A percentile compares a stretch with the other conserved stretches of the same genome.
phyloP scores from a whole-genome alignment of 2,797 vertebrate species.

The Onychomys torridus region DNA sequence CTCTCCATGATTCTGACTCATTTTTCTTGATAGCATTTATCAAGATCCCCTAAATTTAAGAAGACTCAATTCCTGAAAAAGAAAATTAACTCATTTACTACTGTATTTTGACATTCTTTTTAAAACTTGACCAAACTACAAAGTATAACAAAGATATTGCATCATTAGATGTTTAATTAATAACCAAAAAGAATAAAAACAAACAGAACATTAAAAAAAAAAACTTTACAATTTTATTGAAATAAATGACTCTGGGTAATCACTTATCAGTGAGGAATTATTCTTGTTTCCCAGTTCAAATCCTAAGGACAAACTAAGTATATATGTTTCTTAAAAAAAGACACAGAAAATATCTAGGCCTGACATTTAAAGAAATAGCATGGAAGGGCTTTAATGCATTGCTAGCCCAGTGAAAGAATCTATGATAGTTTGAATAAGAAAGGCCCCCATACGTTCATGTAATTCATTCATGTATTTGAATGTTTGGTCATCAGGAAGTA shows the following conservation, averaged over 20 bases:
- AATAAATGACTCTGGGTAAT: constrained; percentile 16
- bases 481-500: too few relatives aligned
- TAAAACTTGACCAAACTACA: not conserved
- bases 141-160: not conserved
- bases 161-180: not conserved
- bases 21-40: not conserved
- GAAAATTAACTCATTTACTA: not conserved
- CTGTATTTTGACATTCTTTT: not conserved
- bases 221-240: not conserved
- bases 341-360: constrained; percentile 10
- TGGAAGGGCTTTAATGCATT: constrained; percentile 47
- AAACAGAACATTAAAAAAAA: not conserved
- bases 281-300: not conserved
- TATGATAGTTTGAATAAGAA: not conserved
- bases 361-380: constrained; percentile 51
- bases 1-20: not conserved
- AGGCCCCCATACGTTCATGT: not conserved
- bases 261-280: not conserved
- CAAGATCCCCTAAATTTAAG: not conserved
- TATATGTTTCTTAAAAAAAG: constrained; percentile 51
- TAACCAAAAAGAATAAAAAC: not conserved
- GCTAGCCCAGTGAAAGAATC: constrained; percentile 57
- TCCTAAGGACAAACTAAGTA: not conserved
- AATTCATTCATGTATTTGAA: too few relatives aligned
- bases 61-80: not conserved